Base-by-base conservation (phyloP, 2,888 invertebrate species). In the Fissipunctia ypsillon region DNA sequence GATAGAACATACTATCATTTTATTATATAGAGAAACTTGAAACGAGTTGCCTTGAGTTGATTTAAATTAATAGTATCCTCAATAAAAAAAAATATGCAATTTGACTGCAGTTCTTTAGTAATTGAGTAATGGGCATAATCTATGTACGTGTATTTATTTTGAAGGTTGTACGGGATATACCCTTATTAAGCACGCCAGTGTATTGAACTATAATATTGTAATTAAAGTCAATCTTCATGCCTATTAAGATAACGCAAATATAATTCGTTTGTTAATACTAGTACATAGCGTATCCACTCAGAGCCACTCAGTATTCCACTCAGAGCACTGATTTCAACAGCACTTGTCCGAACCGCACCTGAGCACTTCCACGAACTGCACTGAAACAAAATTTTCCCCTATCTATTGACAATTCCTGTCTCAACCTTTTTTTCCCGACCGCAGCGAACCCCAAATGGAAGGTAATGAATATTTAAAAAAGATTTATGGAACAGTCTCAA, bases 31-130 rank as follows among this genome's bases (percentile, higher is more conserved):
- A 65, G 78, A 85, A 85, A 85, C 73, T 73, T 54, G 6, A 64
- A 54, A 28, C 10, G 28, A 54, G 61, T 70, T 69, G 50, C 89
- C 90, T 89, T 88, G 86, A 71, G 67, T 78, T 69, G 66, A 71
- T 71, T 89, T 59, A 69, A 77, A 80, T 75, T 72, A 74, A 67
- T 69, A 70, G 63, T 78, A 89, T 83, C 84, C 84, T 85, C 79
- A 79, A 81, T 80, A 82, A 79, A 80, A 38, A 75, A n/a, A 70
- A 65, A 69, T 28, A 60, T 72, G 79, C 76, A 83, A 85, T 50
- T 78, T 10, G 14, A 69, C 45, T 78, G 73, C 80, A 83, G 56
- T 80, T 78, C 48, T 76, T 69, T 57, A 74, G 56, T 70, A 71
- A 77, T 83, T 80, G 65, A 78, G 76, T 73, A 31, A 72, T 76